Evolutionary conservation across 2,113 vertebrate species (phyloP), one percentile per base, ranked within the genome.

Genomic region (Zosterops lateralis): DNA sequence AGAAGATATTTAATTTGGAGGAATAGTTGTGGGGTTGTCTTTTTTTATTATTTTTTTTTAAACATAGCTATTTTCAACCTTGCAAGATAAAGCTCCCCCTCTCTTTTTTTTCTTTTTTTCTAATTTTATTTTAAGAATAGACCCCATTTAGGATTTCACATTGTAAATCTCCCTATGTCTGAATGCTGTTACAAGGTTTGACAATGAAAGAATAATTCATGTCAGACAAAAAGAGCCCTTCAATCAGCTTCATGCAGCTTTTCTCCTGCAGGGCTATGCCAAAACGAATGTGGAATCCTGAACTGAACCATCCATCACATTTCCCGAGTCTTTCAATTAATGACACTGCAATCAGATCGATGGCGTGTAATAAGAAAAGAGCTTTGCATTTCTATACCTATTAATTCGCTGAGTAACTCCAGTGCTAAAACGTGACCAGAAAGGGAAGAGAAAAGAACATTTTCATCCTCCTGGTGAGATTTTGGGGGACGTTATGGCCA

Each of bases 321-420:
- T 96, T 96, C 71, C 92, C 79, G 19, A 93, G 96, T 94, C 97
- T 98, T 97, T 97, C 97, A 97, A 97, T 98, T 98, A 98, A 98
- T 97, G 97, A 97, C 97, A 97, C 97, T 96, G 98, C 98, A 97
- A 97, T 98, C 96, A 97, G 97, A 98, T 98, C 98, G 93, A 98
- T 98, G 95, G 96, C 96, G 96, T 96, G 96, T 97, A 98, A 98
- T 98, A 97, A 98, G 97, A 98, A 97, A 97, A 96, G 96, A 98
- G 97, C 97, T 98, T 97, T 97, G 97, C 97, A 98, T 98, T 98
- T 98, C 98, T 97, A 96, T 97, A 97, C 97, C 96, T 98, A 98
- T 98, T 98, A 98, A 98, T 98, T 98, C 95, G 97, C 97, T 97
- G 97, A 98, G 97, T 97, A 97, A 98, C 97, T 97, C 94, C 95